A percentile compares a stretch with the other conserved stretches of the same genome.
Evolutionary conservation across 2,113 vertebrate species (phyloP).

Genomic region (Cygnus atratus): DNA sequence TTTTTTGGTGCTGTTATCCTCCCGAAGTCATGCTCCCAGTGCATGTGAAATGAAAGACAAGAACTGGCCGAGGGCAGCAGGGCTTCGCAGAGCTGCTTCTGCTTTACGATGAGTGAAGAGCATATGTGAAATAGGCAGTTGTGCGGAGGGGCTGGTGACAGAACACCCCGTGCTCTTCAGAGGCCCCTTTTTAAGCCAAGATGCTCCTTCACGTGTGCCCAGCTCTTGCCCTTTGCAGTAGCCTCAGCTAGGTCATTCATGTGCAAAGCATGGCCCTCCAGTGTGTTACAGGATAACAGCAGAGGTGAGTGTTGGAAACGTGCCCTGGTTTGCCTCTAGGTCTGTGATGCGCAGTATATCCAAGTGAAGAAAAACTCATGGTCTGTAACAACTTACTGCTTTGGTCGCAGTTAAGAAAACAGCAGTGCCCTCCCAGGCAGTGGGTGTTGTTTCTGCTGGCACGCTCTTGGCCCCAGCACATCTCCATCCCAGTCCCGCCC

Average conservation of each 20-base stretch:
- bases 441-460: not conserved
- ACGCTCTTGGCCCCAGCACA: not conserved
- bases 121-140: not conserved
- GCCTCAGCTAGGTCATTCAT: not conserved
- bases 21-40: not conserved
- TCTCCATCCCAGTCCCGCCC: not conserved
- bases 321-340: not conserved
- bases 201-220: not conserved
- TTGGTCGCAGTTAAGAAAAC: not conserved
- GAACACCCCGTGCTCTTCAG: not conserved
- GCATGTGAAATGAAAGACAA: not conserved
- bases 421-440: not conserved
- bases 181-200: not conserved
- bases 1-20: not conserved
- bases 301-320: not conserved
- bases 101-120: not conserved
- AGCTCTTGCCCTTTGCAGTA: too few relatives aligned
- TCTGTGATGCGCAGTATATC: not conserved
- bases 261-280: not conserved
- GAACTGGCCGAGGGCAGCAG: not conserved
- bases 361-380: not conserved
- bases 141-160: too few relatives aligned
- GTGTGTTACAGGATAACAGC: not conserved
- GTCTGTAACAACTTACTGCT: not conserved
- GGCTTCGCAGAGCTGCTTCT: not conserved